phyloP scores from a whole-genome alignment of 2,888 invertebrate genomes.

The Chrysolina oricalcia region DNA sequence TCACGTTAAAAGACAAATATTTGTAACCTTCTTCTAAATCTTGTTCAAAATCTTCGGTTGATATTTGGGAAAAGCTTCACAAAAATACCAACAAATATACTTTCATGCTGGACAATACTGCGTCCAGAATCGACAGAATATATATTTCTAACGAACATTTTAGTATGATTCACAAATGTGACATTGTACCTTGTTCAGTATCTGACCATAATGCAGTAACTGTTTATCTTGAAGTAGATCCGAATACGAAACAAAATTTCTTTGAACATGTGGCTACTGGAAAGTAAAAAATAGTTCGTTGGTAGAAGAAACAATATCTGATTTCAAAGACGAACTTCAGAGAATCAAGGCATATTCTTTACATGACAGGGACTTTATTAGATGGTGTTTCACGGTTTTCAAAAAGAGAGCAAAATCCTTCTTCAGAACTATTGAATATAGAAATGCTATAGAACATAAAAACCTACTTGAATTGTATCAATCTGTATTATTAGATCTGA shows the following conservation, averaged over 20 bases:
- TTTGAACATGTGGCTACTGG: background rate
- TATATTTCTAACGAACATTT: background rate
- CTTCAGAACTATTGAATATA: background rate
- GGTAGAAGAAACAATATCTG: background rate
- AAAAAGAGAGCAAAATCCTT: background rate
- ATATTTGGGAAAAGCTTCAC: background rate
- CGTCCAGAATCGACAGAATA: background rate
- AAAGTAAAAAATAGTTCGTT: background rate
- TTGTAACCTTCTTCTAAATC: background rate
- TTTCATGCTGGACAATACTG: background rate
- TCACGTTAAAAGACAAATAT: background rate
- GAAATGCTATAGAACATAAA: background rate
- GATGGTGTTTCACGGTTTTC: background rate
- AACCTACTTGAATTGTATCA: background rate
- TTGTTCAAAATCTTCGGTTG: background rate
- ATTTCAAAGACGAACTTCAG: background rate
- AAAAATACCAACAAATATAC: background rate
- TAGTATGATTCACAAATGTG: background rate
- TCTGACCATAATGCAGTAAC: constrained; percentile 3
- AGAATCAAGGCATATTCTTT: background rate
- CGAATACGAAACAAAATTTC: background rate
- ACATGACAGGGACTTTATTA: background rate
- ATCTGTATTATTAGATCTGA: background rate
- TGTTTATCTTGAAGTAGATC: background rate
- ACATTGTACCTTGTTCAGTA: background rate